Evolutionary conservation across 64 coral and sea anemone species (phyloP).

Genomic region (Montipora capricornis): DNA sequence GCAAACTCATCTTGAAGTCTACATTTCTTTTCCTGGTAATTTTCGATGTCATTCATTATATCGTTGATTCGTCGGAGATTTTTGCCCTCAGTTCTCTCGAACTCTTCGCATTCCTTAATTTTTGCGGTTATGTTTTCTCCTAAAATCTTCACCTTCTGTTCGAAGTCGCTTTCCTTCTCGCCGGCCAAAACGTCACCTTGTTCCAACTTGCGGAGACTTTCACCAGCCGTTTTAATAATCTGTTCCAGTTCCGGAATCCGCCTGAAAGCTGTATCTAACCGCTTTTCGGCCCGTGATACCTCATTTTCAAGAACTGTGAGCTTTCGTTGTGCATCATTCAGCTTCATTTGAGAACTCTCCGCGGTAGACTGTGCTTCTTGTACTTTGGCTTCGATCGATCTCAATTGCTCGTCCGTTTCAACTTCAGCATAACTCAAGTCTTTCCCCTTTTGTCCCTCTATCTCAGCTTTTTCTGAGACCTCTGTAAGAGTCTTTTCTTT

Average conservation of each 20-base stretch:
- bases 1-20: slow-evolving; percentile 26
- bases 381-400: slow-evolving; percentile 5
- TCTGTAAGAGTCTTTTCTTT: neutral
- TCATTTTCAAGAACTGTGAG: slow-evolving; percentile 55
- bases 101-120: slow-evolving; percentile 3
- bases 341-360: slow-evolving; percentile 26
- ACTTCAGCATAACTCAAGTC: slow-evolving; percentile 55
- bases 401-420: slow-evolving; percentile 47
- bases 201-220: slow-evolving; percentile 65
- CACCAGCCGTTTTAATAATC: slow-evolving; percentile 55
- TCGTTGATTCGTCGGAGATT: slow-evolving; percentile 27
- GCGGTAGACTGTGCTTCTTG: neutral
- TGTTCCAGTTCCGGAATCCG: slow-evolving; percentile 31
- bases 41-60: slow-evolving; percentile 2
- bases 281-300: slow-evolving; percentile 10
- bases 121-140: slow-evolving; percentile 15
- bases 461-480: slow-evolving; percentile 17
- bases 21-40: slow-evolving; percentile 21
- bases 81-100: neutral
- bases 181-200: slow-evolving; percentile 33
- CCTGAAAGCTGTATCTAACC: slow-evolving; percentile 22
- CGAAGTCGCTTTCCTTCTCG: slow-evolving; percentile 39
- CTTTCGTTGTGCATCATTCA: slow-evolving; percentile 59
- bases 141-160: slow-evolving; percentile 57
- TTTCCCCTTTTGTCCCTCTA: slow-evolving; percentile 38